Percentiles rank a stretch among this genome's conserved stretches.
Evolutionary conservation across 2,888 invertebrate species (phyloP).

Genomic region (Leptura quadrifasciata): DNA sequence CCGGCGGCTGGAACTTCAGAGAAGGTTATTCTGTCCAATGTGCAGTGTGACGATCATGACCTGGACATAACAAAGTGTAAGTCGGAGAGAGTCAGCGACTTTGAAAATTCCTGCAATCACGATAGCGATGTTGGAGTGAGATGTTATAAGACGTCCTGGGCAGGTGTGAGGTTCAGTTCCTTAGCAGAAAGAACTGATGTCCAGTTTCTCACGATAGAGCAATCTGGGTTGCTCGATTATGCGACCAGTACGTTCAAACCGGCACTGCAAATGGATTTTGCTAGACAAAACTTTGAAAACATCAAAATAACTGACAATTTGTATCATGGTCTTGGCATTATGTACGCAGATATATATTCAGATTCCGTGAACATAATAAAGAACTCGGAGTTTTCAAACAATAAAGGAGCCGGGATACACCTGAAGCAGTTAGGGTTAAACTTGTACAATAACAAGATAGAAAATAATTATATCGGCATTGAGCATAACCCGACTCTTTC

Average conservation of each 20-base stretch:
- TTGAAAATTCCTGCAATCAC: conserved; percentile 92
- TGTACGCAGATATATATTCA: conserved; percentile 95
- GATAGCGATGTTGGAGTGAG: conserved; percentile 91
- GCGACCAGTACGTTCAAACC: conserved; percentile 91
- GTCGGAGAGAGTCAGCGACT: conserved; percentile 84
- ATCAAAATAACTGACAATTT: conserved; percentile 89
- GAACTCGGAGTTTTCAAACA: conserved; percentile 89
- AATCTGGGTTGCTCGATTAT: conserved; percentile 95
- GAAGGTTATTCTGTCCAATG: conserved; percentile 88
- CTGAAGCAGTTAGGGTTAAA: conserved; percentile 91
- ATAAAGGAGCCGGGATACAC: conserved; percentile 91
- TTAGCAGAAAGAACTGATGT: conserved; percentile 90
- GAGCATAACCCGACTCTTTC: conserved; percentile 93
- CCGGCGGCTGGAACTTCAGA: conserved; percentile 86
- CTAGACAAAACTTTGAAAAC: conserved; percentile 88
- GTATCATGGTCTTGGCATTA: conserved; percentile 93
- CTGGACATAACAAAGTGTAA: conserved; percentile 91
- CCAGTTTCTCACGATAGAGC: conserved; percentile 91
- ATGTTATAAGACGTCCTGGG: conserved; percentile 95
- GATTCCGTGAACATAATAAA: conserved; percentile 88
- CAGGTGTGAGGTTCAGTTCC: conserved; percentile 92
- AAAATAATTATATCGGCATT: conserved; percentile 93
- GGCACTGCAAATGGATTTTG: conserved; percentile 91
- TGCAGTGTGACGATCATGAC: conserved; percentile 93
- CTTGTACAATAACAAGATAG: conserved; percentile 85